Evolutionary conservation across 2,113 vertebrate species (phyloP).

Genomic region (Muntiacus muntjak): DNA sequence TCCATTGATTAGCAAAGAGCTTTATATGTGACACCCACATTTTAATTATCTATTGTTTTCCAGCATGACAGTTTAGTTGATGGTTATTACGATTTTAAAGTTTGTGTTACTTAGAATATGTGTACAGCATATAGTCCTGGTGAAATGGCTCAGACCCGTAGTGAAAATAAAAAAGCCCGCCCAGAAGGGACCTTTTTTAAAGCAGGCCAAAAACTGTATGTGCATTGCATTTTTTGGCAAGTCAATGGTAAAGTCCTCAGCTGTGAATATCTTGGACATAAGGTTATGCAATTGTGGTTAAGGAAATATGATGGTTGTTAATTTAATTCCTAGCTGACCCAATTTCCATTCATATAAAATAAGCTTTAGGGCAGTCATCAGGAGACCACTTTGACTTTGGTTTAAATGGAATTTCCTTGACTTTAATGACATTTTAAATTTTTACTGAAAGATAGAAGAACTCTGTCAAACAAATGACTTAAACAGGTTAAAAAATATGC

Average conservation of each 20-base stretch:
- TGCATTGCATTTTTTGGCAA: neutral
- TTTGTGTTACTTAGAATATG: neutral
- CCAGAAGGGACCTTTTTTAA: neutral
- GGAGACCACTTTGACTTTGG: slow-evolving; percentile 24
- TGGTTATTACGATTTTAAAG: neutral
- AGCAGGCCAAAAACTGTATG: neutral
- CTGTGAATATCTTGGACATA: slow-evolving; percentile 23
- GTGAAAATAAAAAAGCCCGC: neutral
- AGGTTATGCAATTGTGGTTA: slow-evolving; percentile 44
- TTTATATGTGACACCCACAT: neutral
- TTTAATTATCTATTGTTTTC: slow-evolving; percentile 18
- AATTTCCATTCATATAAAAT: slow-evolving; percentile 51
- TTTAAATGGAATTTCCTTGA: slow-evolving; percentile 38
- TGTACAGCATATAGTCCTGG: neutral
- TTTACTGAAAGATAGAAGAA: slow-evolving; percentile 27
- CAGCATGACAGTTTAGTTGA: neutral
- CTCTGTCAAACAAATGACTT: slow-evolving; percentile 18
- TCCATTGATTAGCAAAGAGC: neutral
- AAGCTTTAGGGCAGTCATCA: neutral
- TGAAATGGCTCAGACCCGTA: slow-evolving; percentile 10
- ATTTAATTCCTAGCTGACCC: slow-evolving; percentile 50
- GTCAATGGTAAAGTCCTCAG: neutral
- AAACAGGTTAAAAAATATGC: neutral
- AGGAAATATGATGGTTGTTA: slow-evolving; percentile 20
- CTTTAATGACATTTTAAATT: slow-evolving; percentile 34